A percentile compares a stretch with the other conserved stretches of the same genome.
Evolutionary conservation across 1,140 invertebrate species (phyloP).

Genomic region (Drosophila sechellia): DNA sequence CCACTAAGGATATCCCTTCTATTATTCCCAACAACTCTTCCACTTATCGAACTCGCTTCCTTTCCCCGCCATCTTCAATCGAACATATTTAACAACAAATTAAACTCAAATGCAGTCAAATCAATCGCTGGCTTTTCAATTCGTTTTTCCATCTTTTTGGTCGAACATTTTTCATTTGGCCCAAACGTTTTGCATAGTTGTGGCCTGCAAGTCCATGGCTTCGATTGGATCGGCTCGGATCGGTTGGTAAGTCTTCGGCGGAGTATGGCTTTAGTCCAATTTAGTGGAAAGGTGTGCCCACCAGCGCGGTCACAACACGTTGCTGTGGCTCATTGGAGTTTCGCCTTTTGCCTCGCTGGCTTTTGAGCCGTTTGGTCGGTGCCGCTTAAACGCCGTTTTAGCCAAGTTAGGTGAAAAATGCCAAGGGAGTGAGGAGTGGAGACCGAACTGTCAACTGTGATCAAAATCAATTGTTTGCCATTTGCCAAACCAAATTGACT

Average conservation of each 20-base stretch:
- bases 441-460: slow-evolving; percentile 61
- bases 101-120: slow-evolving; percentile 57
- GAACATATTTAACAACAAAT: slow-evolving; percentile 54
- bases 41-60: not conserved
- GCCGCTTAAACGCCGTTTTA: slow-evolving; percentile 68
- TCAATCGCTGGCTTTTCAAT: slow-evolving; percentile 49
- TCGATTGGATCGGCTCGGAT: slow-evolving; percentile 15
- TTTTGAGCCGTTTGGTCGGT: slow-evolving; percentile 45
- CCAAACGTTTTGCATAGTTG: slow-evolving; percentile 62
- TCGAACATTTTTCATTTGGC: slow-evolving; percentile 45
- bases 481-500: slow-evolving; percentile 57
- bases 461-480: slow-evolving; percentile 70
- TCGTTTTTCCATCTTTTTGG: slow-evolving; percentile 10
- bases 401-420: slow-evolving; percentile 42
- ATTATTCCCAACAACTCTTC: not conserved
- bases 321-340: slow-evolving; percentile 28
- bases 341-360: slow-evolving; percentile 5
- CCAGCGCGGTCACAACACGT: slow-evolving; percentile 56
- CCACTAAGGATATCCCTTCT: not conserved
- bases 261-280: slow-evolving; percentile 52
- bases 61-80: slow-evolving; percentile 3
- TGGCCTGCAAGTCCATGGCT: slow-evolving; percentile 19
- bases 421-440: slow-evolving; percentile 16
- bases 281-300: slow-evolving; percentile 71
- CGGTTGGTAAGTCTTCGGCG: slow-evolving; percentile 20